Evolutionary conservation across 35 echinoderm and acorn worm genomes (phyloP).

Genomic region (Apostichopus californicus): DNA sequence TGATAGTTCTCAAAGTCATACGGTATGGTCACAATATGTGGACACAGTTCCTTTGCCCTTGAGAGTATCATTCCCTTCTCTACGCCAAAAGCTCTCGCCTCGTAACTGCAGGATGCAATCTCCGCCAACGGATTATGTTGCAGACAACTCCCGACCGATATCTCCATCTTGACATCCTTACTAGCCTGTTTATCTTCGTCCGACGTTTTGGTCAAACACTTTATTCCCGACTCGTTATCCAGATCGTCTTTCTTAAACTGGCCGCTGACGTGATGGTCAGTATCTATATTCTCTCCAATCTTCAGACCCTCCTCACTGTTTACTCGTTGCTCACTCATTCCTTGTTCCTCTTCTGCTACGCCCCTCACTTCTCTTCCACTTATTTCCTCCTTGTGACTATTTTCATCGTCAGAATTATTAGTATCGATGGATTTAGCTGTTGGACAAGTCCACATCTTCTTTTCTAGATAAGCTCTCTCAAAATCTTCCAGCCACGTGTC

Average conservation of each 20-base stretch:
- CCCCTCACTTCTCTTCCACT: background rate
- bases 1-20: slow-evolving; percentile 99
- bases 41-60: slow-evolving; percentile 82
- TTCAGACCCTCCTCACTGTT: background rate
- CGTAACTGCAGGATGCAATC: slow-evolving; percentile 95
- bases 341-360: background rate
- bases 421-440: background rate
- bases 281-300: background rate
- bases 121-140: slow-evolving; percentile 83
- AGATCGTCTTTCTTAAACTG: too few relatives aligned
- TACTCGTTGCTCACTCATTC: background rate
- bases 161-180: background rate
- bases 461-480: slow-evolving; percentile 75
- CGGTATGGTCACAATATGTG: slow-evolving; percentile 86
- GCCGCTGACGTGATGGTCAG: background rate
- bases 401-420: background rate
- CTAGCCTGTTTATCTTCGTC: background rate
- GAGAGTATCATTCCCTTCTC: slow-evolving; percentile 96
- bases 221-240: background rate
- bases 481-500: slow-evolving; percentile 66
- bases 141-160: background rate
- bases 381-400: background rate
- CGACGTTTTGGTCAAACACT: background rate
- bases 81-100: slow-evolving; percentile 79
- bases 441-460: slow-evolving; percentile 53